Base-by-base conservation (phyloP, 2,113 vertebrate genomes). In the Neogale vison region DNA sequence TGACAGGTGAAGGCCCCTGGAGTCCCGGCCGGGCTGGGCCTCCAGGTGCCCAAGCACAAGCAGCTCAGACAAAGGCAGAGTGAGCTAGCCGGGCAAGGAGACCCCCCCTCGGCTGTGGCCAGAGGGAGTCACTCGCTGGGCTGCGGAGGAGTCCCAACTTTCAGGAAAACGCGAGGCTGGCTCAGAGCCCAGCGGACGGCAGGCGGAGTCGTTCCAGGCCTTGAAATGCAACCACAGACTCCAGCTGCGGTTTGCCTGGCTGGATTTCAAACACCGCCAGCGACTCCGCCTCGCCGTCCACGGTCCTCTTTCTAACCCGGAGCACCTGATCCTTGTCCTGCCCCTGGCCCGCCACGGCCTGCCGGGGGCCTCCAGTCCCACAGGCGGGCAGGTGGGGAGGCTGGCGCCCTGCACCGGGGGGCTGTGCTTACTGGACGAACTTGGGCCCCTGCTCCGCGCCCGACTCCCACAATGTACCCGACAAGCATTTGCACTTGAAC, bases 321-420 rank as follows among this genome's bases (percentile, higher is more conserved):
- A 39, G 52, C 4, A 6, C 26, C 36, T 0, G 23, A 20, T 26
- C 4, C 4, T 10, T 11, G 21, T 7, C 55, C n/a, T 26, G 3
- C 12, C 14, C 76, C 90, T 12, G 57, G 42, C 57, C 55, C 10
- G 4, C 39, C 34, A 34, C 11, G 1, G 26, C 4, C 26, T 26
- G 14, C 34, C 20, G 47, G 31, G 52, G 71, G 34, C 29, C 39
- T 55, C 74, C 2, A 26, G 31, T 39, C 34, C 59, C 24, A 65
- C 17, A 26, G 84, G 55, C 9, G 26, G 11, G 15, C 4, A 47
- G 34, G 52, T 11, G 20, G 65, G 69, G 11, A 80, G 85, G 82
- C 18, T 34, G n/a, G 57, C 12, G 34, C 12, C 88, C n/a, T 50
- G 9, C 90, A 15, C 69, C 72, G 1, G 31, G n/a, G 31, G 21